phyloP scores from a whole-genome alignment of 2,797 vertebrate genomes.

The Tiaroga cobitis region DNA sequence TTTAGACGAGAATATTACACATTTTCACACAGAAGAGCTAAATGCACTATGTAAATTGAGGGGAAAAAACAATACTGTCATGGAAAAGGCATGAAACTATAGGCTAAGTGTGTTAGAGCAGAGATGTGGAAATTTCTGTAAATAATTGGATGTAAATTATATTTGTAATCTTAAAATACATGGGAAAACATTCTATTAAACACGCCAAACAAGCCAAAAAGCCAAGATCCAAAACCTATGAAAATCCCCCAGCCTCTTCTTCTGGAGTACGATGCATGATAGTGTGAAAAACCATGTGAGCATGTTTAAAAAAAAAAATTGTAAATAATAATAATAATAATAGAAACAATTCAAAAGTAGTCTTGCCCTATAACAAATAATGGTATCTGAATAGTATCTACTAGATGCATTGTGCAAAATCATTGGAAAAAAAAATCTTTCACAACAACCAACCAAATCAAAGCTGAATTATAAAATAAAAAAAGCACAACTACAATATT shows the following conservation, averaged over 20 bases:
- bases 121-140: neutral
- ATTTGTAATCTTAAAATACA: conserved; percentile 7
- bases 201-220: neutral
- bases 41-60: neutral
- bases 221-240: neutral
- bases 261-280: neutral
- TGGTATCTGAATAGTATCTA: neutral
- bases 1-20: neutral
- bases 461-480: neutral
- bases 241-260: neutral
- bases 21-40: neutral
- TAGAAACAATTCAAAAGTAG: neutral
- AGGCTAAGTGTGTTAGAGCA: neutral
- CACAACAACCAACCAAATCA: neutral
- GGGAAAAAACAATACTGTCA: neutral
- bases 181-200: neutral
- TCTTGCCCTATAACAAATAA: neutral
- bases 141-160: neutral
- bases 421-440: neutral
- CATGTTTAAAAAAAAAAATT: too few species aligned
- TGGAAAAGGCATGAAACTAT: neutral
- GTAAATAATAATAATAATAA: neutral
- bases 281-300: neutral
- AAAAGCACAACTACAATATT: neutral
- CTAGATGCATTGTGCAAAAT: neutral